phyloP scores from a whole-genome alignment of 2,888 invertebrate species.

The Belgica antarctica region DNA sequence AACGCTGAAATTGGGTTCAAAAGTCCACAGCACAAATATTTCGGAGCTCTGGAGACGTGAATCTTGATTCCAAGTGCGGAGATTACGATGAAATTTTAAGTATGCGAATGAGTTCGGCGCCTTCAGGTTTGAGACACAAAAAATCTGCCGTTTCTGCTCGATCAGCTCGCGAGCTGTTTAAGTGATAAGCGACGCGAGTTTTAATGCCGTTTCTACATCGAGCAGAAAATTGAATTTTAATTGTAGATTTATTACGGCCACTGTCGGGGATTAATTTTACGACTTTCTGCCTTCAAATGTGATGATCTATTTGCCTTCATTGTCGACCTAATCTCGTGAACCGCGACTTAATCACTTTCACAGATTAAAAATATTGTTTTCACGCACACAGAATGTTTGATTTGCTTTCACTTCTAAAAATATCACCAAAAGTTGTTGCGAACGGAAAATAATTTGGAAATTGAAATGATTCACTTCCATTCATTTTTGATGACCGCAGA shows the following conservation, averaged over 20 bases:
- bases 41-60: conserved; percentile 6
- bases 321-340: not conserved
- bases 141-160: not conserved
- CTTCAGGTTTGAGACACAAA: not conserved
- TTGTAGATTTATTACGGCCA: not conserved
- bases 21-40: too few species aligned
- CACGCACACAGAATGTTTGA: not conserved
- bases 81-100: not conserved
- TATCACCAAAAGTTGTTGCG: not conserved
- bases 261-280: not conserved
- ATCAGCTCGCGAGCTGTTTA: not conserved
- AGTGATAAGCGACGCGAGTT: not conserved
- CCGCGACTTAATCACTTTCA: not conserved
- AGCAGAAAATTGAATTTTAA: conserved; percentile 15
- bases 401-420: conserved; percentile 27
- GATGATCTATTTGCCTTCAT: not conserved
- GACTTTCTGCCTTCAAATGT: not conserved
- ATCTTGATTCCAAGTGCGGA: not conserved
- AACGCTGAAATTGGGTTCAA: not conserved
- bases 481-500: too few species aligned
- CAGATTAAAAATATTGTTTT: conserved; percentile 1
- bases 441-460: not conserved
- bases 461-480: conserved; percentile 12
- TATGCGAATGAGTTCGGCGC: conserved; percentile 14
- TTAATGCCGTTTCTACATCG: not conserved